Evolutionary conservation across 1,140 invertebrate genomes (phyloP).

Genomic region (Philopotamus ludificatus): DNA sequence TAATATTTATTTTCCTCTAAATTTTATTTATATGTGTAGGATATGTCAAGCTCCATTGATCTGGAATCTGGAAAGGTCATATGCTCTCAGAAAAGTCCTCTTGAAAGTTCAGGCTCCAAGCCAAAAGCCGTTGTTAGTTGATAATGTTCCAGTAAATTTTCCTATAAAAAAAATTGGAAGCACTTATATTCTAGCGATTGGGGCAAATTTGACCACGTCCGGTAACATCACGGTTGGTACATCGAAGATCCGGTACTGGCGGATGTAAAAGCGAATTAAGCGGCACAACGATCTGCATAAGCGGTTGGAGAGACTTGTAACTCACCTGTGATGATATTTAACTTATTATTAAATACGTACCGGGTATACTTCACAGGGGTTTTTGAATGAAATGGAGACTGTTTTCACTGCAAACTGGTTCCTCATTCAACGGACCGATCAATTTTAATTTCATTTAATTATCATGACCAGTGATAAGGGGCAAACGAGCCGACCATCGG

Average conservation of each 20-base stretch:
- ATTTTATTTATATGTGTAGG: no score
- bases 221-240: not conserved
- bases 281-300: conserved; percentile 20
- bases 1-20: no score
- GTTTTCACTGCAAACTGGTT: conserved; percentile 18
- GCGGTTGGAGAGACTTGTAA: conserved; percentile 12
- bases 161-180: no score
- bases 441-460: conserved; percentile 8
- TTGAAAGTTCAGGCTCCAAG: no score
- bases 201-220: not conserved
- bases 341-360: conserved; percentile 11
- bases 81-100: no score
- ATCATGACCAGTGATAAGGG: not conserved
- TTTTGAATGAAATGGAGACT: conserved; percentile 18
- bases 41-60: no score
- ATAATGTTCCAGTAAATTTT: no score
- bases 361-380: not conserved
- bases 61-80: no score
- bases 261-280: conserved; percentile 27
- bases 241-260: conserved; percentile 13
- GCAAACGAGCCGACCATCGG: not conserved
- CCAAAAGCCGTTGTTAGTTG: no score
- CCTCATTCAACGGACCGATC: not conserved
- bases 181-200: not conserved
- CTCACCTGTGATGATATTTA: conserved; percentile 14